Evolutionary conservation across 2,113 vertebrate species (phyloP).

Genomic region (Tachuris rubrigastra): DNA sequence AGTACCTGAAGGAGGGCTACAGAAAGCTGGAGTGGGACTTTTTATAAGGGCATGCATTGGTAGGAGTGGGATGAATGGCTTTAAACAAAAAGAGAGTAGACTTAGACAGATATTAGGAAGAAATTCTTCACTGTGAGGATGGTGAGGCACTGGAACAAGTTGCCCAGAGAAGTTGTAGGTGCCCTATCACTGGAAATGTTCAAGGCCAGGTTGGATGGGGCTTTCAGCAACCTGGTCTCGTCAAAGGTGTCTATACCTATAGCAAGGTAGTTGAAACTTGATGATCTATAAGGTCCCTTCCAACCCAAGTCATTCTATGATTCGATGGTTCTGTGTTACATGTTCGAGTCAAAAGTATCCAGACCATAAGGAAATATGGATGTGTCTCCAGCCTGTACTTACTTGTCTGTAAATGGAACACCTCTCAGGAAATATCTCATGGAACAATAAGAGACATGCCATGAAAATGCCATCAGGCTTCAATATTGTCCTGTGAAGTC

Average conservation of each 20-base stretch:
- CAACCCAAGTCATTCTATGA: not conserved
- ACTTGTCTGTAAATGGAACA: not conserved
- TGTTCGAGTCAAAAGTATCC: not conserved
- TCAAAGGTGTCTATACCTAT: not conserved
- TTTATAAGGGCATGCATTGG: not conserved
- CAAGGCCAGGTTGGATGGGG: not conserved
- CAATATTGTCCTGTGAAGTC: not conserved
- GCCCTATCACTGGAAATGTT: not conserved
- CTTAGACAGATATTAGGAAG: not conserved
- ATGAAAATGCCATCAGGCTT: not conserved
- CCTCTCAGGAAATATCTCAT: not conserved
- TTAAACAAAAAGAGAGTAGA: not conserved
- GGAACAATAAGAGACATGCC: not conserved
- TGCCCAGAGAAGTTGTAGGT: not conserved
- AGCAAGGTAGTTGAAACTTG: not conserved
- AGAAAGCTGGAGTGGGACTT: not conserved
- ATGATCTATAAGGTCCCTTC: not conserved
- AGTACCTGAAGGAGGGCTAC: not conserved
- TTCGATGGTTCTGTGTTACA: not conserved
- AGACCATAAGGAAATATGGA: not conserved
- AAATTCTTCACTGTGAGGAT: not conserved
- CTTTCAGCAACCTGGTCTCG: not conserved
- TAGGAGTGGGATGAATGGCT: not conserved
- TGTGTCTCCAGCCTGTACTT: not conserved
- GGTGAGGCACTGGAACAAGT: not conserved